Percentiles rank a stretch among this genome's conserved stretches.
Evolutionary conservation across 2,797 vertebrate species (phyloP).

Genomic region (Coracias cyanogaster): DNA sequence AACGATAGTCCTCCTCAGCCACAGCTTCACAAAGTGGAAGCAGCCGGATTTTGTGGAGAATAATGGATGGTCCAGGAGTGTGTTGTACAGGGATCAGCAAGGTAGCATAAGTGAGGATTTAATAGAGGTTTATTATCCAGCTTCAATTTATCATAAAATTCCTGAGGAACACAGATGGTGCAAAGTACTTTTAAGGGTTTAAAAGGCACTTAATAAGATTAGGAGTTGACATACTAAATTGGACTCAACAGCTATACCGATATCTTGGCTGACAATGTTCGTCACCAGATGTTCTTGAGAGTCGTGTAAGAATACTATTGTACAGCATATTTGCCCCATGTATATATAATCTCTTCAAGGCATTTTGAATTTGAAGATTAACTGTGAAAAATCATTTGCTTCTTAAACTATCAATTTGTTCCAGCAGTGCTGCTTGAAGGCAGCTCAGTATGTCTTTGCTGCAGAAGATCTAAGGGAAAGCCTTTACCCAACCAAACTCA

Average conservation of each 20-base stretch:
- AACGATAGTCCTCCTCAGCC: background rate
- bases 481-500: background rate
- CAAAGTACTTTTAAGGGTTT: conserved; percentile 35
- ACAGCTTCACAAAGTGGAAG: background rate
- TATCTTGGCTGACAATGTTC: conserved; percentile 6
- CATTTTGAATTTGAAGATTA: conserved; percentile 50
- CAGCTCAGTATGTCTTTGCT: background rate
- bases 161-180: conserved; percentile 2
- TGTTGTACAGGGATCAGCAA: conserved; percentile 6
- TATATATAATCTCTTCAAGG: conserved; percentile 48
- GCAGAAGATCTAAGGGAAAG: background rate
- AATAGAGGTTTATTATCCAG: conserved; percentile 6
- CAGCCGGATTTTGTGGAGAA: background rate
- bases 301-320: background rate
- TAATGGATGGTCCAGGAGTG: background rate
- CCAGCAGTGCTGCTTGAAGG: background rate
- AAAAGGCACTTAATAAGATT: conserved; percentile 60
- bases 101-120: conserved; percentile 5
- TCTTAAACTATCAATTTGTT: conserved; percentile 32
- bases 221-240: conserved; percentile 35
- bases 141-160: conserved; percentile 39
- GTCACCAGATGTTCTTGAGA: conserved; percentile 43
- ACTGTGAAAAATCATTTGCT: conserved; percentile 28
- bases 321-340: background rate
- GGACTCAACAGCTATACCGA: background rate